Evolutionary conservation across 2,888 invertebrate genomes (phyloP).

Genomic region (Himalopsyche anomala): DNA sequence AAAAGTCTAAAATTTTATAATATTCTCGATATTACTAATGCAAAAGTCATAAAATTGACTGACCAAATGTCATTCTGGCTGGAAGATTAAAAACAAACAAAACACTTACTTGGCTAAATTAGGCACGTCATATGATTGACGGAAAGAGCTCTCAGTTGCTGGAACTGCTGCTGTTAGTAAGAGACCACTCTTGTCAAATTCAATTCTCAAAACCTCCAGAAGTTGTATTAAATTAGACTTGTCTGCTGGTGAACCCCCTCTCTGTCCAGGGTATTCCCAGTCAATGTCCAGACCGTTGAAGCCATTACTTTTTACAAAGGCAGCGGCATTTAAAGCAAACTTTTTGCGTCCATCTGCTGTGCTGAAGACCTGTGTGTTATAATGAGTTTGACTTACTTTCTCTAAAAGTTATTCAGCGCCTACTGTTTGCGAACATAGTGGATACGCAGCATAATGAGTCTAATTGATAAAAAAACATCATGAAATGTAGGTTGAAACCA

Average conservation of each 20-base stretch:
- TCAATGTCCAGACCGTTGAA: slow-evolving; percentile 82
- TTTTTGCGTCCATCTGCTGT: slow-evolving; percentile 68
- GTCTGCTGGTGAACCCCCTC: slow-evolving; percentile 71
- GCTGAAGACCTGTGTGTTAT: slow-evolving; percentile 66
- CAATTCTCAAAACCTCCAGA: slow-evolving; percentile 72
- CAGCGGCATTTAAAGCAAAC: slow-evolving; percentile 74
- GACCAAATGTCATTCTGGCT: too few relatives aligned
- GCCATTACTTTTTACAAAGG: slow-evolving; percentile 73
- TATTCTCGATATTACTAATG: too few relatives aligned
- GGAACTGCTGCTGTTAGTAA: slow-evolving; percentile 76
- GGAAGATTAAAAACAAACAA: neutral
- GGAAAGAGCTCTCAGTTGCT: slow-evolving; percentile 71
- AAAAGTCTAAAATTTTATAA: neutral
- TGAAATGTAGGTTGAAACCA: too few relatives aligned
- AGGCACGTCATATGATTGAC: slow-evolving; percentile 75
- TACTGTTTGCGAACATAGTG: too few relatives aligned
- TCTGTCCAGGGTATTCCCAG: slow-evolving; percentile 79
- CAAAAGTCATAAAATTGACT: too few relatives aligned
- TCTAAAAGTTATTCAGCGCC: too few relatives aligned
- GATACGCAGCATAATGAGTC: too few relatives aligned
- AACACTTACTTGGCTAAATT: slow-evolving; percentile 71
- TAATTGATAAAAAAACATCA: too few relatives aligned
- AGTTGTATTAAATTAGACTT: slow-evolving; percentile 70
- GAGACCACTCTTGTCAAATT: slow-evolving; percentile 72
- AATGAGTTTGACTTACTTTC: too few relatives aligned